Evolutionary conservation across 2,888 invertebrate genomes (phyloP).

Genomic region (Diadromus collaris): DNA sequence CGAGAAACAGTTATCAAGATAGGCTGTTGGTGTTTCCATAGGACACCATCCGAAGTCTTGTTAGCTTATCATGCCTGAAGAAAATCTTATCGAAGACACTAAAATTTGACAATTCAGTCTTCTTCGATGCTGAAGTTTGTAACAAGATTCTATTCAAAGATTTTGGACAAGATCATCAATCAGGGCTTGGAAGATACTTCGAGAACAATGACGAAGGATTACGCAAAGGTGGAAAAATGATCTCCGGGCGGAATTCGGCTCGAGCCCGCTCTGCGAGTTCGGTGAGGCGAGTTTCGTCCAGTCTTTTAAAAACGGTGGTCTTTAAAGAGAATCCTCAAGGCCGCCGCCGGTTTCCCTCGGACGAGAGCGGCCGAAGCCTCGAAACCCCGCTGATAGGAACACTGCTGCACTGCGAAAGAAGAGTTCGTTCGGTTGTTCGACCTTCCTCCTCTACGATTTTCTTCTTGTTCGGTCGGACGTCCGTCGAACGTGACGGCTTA

Average conservation of each 20-base stretch:
- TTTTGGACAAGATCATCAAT: neutral
- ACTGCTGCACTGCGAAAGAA: constrained; percentile 34
- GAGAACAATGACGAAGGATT: constrained; percentile 18
- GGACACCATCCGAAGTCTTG: neutral
- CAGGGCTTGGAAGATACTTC: neutral
- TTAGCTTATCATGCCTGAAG: neutral
- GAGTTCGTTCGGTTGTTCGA: constrained; percentile 34
- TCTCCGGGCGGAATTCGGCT: constrained; percentile 16
- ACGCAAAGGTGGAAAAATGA: constrained; percentile 26
- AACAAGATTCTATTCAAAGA: neutral
- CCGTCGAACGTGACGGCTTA: constrained; percentile 57
- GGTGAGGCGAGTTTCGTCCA: neutral
- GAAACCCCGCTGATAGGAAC: constrained; percentile 60
- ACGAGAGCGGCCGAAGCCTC: constrained; percentile 22
- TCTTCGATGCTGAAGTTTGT: too few relatives aligned
- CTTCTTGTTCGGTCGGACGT: constrained; percentile 30
- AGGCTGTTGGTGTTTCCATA: neutral
- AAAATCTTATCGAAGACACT: neutral
- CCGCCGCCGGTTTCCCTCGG: constrained; percentile 28
- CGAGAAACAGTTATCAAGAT: constrained; percentile 1
- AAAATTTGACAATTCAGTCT: neutral
- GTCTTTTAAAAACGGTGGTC: constrained; percentile 43
- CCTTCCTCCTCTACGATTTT: constrained; percentile 9
- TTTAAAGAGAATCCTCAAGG: constrained; percentile 52
- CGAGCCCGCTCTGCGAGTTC: neutral